Evolutionary conservation across 2,113 vertebrate species (phyloP), one percentile per base, ranked within the genome.

Genomic region (Protobothrops mucrosquamatus): DNA sequence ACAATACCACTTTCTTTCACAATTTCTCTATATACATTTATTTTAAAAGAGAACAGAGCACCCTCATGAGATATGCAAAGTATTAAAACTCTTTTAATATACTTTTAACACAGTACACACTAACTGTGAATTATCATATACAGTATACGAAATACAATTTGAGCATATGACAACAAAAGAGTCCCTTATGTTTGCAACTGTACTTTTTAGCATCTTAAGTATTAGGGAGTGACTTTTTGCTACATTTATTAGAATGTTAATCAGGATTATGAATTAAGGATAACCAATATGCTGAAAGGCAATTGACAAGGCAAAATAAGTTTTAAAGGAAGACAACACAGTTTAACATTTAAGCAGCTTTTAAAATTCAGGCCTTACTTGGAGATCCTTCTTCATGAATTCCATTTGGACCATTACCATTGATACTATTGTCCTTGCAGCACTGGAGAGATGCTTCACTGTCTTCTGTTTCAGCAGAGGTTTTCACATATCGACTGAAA

Each of bases 361-460:
- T 93, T 57, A 64, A 61, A 54, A 95, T 69, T 88, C 24, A 95
- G 94, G 89, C 95, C 98, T 99, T 98, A 99, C 99, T 99, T 95
- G 99, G 99, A 74, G 99, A 99, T 52, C 98, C 98, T 97, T 99
- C 99, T 97, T 99, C 99, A 94, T 98, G 98, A 88, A 99, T 96
- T 94, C 99, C 99, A 95, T 99, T 99, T 94, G 98, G 98, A 95
- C 98, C 98, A 85, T 99, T 99, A 64, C 99, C 99, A 95, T 99
- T 99, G 96, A 99, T 97, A 93, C 98, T 96, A 95, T 98, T 99
- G 94, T 98, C 98, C 96, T 99, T 99, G 97, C 98, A 96, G 91
- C 98, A 97, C 89, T 97, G 98, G 10, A 98, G 96, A 92, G 98
- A 98, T 95, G 98, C 99, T 95, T 99, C 98, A 7, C 97, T 98